Evolutionary conservation across 1,140 invertebrate genomes (phyloP).

Genomic region (Eulimnadia texana): DNA sequence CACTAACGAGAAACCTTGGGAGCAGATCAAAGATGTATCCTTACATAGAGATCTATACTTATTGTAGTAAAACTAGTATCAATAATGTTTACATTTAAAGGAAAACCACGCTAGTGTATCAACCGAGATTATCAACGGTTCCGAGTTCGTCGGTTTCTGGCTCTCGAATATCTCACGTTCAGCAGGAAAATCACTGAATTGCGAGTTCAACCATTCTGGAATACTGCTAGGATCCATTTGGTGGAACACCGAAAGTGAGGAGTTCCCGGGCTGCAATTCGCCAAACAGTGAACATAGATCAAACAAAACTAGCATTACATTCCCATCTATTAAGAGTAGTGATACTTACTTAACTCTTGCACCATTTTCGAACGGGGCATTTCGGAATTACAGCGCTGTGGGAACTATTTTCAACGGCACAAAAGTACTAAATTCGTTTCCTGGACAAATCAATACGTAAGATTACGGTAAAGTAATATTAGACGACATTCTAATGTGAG

Average conservation of each 20-base stretch:
- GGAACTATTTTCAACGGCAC: not conserved
- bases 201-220: not conserved
- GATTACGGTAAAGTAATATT: no score
- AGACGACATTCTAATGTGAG: no score
- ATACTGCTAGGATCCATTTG: not conserved
- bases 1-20: not conserved
- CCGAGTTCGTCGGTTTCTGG: not conserved
- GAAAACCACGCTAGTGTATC: not conserved
- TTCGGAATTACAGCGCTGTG: not conserved
- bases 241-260: not conserved
- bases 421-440: not conserved
- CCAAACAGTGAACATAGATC: not conserved
- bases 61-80: not conserved
- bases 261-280: not conserved
- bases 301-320: not conserved
- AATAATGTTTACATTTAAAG: not conserved
- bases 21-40: not conserved
- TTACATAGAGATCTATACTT: not conserved
- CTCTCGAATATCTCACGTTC: not conserved
- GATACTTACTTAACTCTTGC: no score
- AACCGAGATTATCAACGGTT: not conserved
- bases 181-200: not conserved
- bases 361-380: not conserved
- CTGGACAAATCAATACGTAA: not conserved
- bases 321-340: not conserved